Evolutionary conservation across 2,888 invertebrate genomes (phyloP).

Genomic region (Caenorhabditis sinica): DNA sequence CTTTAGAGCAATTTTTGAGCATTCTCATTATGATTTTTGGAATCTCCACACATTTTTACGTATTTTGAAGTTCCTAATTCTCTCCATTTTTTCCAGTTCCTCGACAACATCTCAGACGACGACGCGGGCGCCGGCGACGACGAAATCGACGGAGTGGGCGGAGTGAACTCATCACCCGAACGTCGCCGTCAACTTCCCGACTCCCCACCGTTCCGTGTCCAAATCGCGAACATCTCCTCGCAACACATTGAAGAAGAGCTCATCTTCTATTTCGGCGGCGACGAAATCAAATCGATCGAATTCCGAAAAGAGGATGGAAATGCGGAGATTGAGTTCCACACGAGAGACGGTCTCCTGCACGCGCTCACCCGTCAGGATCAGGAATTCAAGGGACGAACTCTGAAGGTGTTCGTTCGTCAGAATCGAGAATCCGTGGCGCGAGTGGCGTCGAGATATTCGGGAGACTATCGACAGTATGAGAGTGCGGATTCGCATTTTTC

Average conservation of each 20-base stretch:
- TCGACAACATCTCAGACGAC: neutral
- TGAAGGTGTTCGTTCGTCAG: conserved; percentile 52
- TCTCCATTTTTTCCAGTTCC: conserved; percentile 3
- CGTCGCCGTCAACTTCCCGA: conserved; percentile 44
- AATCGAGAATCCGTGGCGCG: conserved; percentile 39
- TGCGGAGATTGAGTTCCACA: conserved; percentile 54
- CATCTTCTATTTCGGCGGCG: conserved; percentile 60
- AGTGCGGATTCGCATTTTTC: conserved; percentile 40
- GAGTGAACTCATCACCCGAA: conserved; percentile 33
- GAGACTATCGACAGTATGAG: conserved; percentile 33
- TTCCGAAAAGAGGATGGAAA: conserved; percentile 38
- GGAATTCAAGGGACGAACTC: conserved; percentile 46
- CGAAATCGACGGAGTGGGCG: conserved; percentile 27
- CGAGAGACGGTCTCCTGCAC: conserved; percentile 15
- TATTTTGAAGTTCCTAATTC: neutral
- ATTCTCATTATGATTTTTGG: neutral
- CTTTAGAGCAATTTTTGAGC: too few relatives aligned
- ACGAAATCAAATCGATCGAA: conserved; percentile 30
- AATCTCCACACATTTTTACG: neutral
- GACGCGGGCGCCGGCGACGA: neutral
- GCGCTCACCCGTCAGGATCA: conserved; percentile 32
- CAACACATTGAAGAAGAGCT: conserved; percentile 57
- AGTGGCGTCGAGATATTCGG: conserved; percentile 25
- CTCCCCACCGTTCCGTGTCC: conserved; percentile 50
- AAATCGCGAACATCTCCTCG: conserved; percentile 53